phyloP scores from a whole-genome alignment of 2,888 invertebrate species.

The Incurvaria masculella region DNA sequence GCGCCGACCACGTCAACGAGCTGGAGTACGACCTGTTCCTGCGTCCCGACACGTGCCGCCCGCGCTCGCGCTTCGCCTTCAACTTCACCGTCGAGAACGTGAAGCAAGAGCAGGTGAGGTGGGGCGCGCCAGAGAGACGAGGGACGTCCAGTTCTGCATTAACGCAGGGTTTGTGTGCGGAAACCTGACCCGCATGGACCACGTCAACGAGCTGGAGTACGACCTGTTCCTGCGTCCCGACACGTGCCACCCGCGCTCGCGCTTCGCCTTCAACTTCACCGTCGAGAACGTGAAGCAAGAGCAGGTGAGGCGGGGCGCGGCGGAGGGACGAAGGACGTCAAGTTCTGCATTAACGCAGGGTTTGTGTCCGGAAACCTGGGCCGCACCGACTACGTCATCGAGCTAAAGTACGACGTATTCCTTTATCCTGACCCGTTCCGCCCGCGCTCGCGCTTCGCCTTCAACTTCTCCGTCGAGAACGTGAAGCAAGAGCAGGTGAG shows the following conservation, averaged over 20 bases:
- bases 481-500: slow-evolving; percentile 84
- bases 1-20: slow-evolving; percentile 90
- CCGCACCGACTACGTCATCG: slow-evolving; percentile 89
- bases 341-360: slow-evolving; percentile 95
- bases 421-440: slow-evolving; percentile 96
- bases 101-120: slow-evolving; percentile 81
- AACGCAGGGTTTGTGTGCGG: slow-evolving; percentile 97
- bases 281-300: slow-evolving; percentile 93
- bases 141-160: slow-evolving; percentile 93
- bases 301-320: slow-evolving; percentile 57
- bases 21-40: slow-evolving; percentile 96
- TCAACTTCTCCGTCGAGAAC: slow-evolving; percentile 97
- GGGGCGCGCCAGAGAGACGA: slow-evolving; percentile 93
- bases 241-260: slow-evolving; percentile 87
- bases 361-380: slow-evolving; percentile 97
- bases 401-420: slow-evolving; percentile 94
- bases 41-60: slow-evolving; percentile 94
- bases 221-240: slow-evolving; percentile 96
- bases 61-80: slow-evolving; percentile 92
- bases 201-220: slow-evolving; percentile 92
- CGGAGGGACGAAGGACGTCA: slow-evolving; percentile 62
- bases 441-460: slow-evolving; percentile 92
- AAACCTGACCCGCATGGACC: slow-evolving; percentile 93
- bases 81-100: slow-evolving; percentile 98
- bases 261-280: slow-evolving; percentile 98